Percentiles rank a stretch among this genome's conserved stretches.
Evolutionary conservation across 1,140 invertebrate species (phyloP).

Genomic region (Trachelipus rathkii): DNA sequence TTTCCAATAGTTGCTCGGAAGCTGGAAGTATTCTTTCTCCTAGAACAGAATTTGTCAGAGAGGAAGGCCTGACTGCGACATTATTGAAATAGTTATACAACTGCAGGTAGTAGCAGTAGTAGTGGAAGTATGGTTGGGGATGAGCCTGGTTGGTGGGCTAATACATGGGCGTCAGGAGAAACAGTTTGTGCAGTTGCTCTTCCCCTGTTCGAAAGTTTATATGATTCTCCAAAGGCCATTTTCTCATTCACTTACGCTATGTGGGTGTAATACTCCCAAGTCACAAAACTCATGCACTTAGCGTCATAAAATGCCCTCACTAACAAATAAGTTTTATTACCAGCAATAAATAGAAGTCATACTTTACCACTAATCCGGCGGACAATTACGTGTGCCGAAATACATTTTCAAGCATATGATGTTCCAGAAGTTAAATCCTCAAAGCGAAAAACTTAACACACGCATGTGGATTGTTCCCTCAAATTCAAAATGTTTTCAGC

Average conservation of each 20-base stretch:
- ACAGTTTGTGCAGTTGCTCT: constrained; percentile 30
- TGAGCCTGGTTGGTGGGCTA: constrained; percentile 25
- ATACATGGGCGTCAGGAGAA: constrained; percentile 32
- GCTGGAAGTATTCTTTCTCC: constrained; percentile 2
- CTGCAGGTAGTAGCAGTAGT: constrained; percentile 25
- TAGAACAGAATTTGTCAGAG: background rate
- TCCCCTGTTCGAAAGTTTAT: constrained; percentile 24
- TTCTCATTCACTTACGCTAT: background rate
- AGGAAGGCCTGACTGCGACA: background rate
- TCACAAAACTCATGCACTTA: background rate
- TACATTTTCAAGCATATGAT: constrained; percentile 17
- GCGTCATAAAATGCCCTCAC: background rate
- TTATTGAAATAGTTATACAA: background rate
- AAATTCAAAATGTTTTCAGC: constrained; percentile 1
- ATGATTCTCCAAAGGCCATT: constrained; percentile 25
- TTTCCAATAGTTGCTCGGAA: background rate
- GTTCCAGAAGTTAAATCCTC: constrained; percentile 35
- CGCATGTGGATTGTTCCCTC: constrained; percentile 18
- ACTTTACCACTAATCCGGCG: constrained; percentile 36
- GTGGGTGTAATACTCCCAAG: background rate
- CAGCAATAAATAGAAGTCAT: background rate
- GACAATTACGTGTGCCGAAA: constrained; percentile 43
- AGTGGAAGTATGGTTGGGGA: constrained; percentile 26
- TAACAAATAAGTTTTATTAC: background rate
- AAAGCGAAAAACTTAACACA: constrained; percentile 19